Conservation (phyloP, 2,888 invertebrate species). For the Tethea ocularis region DNA sequence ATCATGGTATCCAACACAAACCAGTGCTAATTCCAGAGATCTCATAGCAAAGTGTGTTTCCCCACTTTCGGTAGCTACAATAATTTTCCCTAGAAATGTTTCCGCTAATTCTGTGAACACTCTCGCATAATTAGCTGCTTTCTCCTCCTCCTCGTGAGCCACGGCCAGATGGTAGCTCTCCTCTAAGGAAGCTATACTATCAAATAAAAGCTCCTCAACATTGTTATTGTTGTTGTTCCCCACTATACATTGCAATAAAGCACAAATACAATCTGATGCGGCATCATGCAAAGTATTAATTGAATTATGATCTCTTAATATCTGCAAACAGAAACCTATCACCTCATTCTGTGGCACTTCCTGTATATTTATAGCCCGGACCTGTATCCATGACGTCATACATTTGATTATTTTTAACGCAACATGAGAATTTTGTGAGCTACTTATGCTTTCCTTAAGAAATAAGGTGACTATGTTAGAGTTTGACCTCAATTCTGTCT, state of each 20-base stretch:
- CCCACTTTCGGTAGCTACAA: slow-evolving; percentile 85
- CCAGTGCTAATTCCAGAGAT: slow-evolving; percentile 93
- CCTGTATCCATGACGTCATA: slow-evolving; percentile 95
- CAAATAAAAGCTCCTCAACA: slow-evolving; percentile 91
- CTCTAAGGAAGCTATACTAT: slow-evolving; percentile 91
- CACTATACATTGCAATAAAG: slow-evolving; percentile 92
- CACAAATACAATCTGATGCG: slow-evolving; percentile 95
- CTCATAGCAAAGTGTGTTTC: slow-evolving; percentile 90
- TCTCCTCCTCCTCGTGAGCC: slow-evolving; percentile 96
- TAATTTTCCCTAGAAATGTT: slow-evolving; percentile 93
- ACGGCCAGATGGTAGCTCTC: slow-evolving; percentile 95
- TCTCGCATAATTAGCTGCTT: slow-evolving; percentile 96
- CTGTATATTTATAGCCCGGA: slow-evolving; percentile 90
- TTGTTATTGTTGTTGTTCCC: slow-evolving; percentile 88
- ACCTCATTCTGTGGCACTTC: slow-evolving; percentile 89
- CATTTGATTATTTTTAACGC: slow-evolving; percentile 91
- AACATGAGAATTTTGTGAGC: slow-evolving; percentile 86
- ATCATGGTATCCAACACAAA: slow-evolving; percentile 98
- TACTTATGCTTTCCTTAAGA: slow-evolving; percentile 89
- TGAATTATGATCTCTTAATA: slow-evolving; percentile 85
- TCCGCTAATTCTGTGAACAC: slow-evolving; percentile 98
- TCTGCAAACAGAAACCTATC: slow-evolving; percentile 88
- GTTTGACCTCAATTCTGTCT: slow-evolving; percentile 90
- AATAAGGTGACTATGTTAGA: slow-evolving; percentile 91
- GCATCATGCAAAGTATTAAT: slow-evolving; percentile 91